A percentile compares a stretch with the other conserved stretches of the same genome.
These are phyloP conservation scores for Bufo gargarizans DNA, from an alignment of 2,113 vertebrate genomes.

Conservation along the genomic window DNA sequence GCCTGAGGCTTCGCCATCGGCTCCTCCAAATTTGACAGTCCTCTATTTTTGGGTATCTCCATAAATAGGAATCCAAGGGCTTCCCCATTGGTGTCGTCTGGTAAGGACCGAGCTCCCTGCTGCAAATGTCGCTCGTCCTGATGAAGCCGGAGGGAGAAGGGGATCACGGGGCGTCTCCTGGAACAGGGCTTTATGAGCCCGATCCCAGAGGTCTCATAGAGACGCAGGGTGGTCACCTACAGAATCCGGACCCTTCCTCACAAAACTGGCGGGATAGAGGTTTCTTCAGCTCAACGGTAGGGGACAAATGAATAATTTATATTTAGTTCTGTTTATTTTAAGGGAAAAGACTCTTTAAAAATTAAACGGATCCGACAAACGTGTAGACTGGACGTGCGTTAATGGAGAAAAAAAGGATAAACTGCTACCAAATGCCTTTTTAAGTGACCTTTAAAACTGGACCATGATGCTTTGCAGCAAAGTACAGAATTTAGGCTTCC, in stretches of 20 bases:
- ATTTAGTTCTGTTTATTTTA: background rate
- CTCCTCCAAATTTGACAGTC: slow-evolving; percentile 15
- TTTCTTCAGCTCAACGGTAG: background rate
- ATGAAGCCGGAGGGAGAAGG: background rate
- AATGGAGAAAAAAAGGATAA: background rate
- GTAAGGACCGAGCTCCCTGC: background rate
- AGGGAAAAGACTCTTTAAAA: background rate
- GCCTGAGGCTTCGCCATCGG: slow-evolving; percentile 31
- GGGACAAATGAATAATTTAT: background rate
- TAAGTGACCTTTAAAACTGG: background rate
- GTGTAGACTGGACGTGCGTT: background rate
- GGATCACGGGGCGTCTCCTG: background rate
- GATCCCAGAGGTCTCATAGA: background rate
- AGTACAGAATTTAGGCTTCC: background rate
- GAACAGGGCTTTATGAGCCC: background rate
- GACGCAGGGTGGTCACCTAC: background rate
- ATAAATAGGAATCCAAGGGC: slow-evolving; percentile 23
- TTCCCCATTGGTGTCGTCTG: slow-evolving; percentile 8
- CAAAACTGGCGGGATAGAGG: background rate
- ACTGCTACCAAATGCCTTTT: background rate
- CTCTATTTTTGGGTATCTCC: slow-evolving; percentile 19
- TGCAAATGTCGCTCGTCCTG: background rate
- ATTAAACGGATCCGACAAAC: background rate
- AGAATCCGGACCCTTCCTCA: background rate
- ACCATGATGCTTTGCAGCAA: background rate